These are phyloP conservation scores for Ciconia stormi DNA, from an alignment of 2,113 vertebrate species.

Conservation along the genomic window DNA sequence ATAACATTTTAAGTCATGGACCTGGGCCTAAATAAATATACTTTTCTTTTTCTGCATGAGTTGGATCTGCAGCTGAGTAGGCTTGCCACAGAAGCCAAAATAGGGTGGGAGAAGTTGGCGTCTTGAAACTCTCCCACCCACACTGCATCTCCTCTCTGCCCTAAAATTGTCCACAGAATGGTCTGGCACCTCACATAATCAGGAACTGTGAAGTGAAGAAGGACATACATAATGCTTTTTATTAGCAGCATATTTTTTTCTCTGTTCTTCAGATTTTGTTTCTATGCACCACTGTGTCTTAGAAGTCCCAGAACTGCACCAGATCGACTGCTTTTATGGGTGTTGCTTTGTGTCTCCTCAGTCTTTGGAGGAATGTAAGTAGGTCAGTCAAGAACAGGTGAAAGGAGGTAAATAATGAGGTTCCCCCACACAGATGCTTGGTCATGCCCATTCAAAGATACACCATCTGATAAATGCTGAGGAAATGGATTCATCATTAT, in stretches of 20 bases:
- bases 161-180: not conserved
- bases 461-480: not conserved
- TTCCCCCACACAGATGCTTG: not conserved
- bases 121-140: not conserved
- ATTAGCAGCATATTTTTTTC: not conserved
- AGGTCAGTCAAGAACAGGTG: not conserved
- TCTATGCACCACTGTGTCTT: not conserved
- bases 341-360: not conserved
- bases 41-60: not conserved
- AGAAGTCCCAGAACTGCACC: not conserved
- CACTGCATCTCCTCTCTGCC: not conserved
- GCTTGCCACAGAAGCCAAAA: not conserved
- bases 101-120: not conserved
- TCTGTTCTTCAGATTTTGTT: not conserved
- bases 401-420: not conserved
- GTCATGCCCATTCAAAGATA: not conserved
- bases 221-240: not conserved
- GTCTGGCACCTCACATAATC: not conserved
- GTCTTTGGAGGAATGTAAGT: not conserved
- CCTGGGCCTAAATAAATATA: not conserved
- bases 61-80: not conserved
- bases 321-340: fast-evolving
- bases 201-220: not conserved
- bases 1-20: not conserved
- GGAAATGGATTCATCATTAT: not conserved